Evolutionary conservation across 1,140 invertebrate species (phyloP).

Genomic region (Drosophila kikkawai): DNA sequence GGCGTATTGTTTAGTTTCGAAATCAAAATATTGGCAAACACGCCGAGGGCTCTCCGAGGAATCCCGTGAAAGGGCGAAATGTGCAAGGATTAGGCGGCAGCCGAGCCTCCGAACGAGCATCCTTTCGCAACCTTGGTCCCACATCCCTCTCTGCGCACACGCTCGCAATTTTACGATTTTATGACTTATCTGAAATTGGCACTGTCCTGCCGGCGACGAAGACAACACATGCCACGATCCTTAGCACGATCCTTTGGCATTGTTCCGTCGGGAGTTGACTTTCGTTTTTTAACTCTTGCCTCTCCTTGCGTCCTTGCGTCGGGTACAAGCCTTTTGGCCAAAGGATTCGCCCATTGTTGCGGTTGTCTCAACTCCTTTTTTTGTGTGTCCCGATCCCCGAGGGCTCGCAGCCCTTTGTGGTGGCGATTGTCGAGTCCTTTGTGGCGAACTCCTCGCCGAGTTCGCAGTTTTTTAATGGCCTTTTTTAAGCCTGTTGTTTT

Average conservation of each 20-base stretch:
- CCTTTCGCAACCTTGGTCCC: constrained; percentile 69
- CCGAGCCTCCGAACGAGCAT: constrained; percentile 35
- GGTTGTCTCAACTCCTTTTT: constrained; percentile 71
- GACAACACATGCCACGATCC: constrained; percentile 41
- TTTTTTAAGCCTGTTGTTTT: constrained; percentile 39
- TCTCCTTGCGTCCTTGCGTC: constrained; percentile 7
- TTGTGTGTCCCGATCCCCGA: constrained; percentile 30
- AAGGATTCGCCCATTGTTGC: constrained; percentile 62
- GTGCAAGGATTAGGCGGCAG: constrained; percentile 61
- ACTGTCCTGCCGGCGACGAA: background rate
- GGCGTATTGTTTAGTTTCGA: constrained; percentile 81
- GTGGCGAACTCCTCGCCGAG: constrained; percentile 18
- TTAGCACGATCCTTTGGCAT: constrained; percentile 47
- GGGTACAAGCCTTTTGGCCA: constrained; percentile 31
- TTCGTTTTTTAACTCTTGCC: constrained; percentile 66
- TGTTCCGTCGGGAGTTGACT: constrained; percentile 60
- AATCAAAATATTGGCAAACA: constrained; percentile 83
- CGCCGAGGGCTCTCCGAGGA: constrained; percentile 28
- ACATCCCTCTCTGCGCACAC: constrained; percentile 42
- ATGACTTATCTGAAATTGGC: constrained; percentile 24
- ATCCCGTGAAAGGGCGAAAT: constrained; percentile 45
- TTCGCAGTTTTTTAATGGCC: constrained; percentile 24
- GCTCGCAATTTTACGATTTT: constrained; percentile 66
- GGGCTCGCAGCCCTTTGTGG: constrained; percentile 62
- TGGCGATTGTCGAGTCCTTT: constrained; percentile 50